These are phyloP conservation scores for Eulemur rubriventer DNA, from an alignment of 2,797 vertebrate species.

Conservation along the genomic window DNA sequence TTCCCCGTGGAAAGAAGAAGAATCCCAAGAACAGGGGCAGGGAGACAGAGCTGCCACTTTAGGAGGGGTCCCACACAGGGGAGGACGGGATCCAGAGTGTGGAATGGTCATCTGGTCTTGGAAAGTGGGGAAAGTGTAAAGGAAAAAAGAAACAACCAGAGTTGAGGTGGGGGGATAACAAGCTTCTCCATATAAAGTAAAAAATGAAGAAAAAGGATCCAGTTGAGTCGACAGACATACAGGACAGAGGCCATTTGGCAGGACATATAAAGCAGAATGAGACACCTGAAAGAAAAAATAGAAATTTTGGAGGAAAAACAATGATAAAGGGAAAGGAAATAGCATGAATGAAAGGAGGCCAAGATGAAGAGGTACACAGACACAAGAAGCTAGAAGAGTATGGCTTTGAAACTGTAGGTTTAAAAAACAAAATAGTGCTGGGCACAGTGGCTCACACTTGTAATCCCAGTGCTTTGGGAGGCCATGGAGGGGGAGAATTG, in stretches of 20 bases:
- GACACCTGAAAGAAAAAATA: accelerated
- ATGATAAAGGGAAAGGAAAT: too few relatives aligned
- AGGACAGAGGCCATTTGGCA: too few relatives aligned
- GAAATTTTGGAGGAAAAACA: neutral
- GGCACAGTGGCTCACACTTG: neutral
- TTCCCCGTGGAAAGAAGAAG: too few relatives aligned
- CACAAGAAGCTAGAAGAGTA: too few relatives aligned
- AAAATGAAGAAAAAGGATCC: neutral
- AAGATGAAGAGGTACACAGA: neutral
- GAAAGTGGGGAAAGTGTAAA: neutral
- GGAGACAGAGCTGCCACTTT: neutral
- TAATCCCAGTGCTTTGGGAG: too few relatives aligned
- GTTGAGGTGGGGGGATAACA: accelerated
- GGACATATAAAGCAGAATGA: too few relatives aligned
- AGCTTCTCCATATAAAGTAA: too few relatives aligned
- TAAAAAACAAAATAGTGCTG: neutral
- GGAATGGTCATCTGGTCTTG: neutral
- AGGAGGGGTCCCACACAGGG: accelerated
- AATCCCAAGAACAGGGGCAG: accelerated
- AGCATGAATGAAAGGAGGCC: accelerated
- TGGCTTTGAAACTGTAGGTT: accelerated
- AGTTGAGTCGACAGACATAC: neutral
- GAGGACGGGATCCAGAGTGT: neutral
- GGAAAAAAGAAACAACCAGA: neutral
- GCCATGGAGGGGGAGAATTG: neutral